These are phyloP conservation scores for Brachionus asplanchnoidis DNA, from an alignment of 1,140 invertebrate species.

Conservation along the genomic window DNA sequence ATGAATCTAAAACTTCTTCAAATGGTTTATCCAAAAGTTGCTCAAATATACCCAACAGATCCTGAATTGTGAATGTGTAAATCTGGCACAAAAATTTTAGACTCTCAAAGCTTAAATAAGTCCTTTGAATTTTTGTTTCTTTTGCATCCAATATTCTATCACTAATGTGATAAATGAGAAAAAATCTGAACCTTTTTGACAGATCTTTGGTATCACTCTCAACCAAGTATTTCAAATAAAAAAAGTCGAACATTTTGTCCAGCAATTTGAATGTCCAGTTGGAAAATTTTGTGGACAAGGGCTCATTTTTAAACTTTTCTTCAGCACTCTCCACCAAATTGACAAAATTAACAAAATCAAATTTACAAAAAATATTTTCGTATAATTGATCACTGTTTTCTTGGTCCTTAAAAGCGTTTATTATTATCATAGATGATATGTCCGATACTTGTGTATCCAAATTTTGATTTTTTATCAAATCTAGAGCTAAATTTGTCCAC, in stretches of 20 bases:
- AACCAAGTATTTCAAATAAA: background rate
- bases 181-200: background rate
- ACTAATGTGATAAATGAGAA: background rate
- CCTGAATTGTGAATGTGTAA: background rate
- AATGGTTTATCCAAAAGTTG: background rate
- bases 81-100: background rate
- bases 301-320: background rate
- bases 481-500: background rate
- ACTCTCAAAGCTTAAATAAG: background rate
- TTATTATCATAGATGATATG: background rate
- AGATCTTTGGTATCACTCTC: background rate
- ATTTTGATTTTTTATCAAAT: background rate
- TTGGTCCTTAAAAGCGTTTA: background rate
- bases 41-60: background rate
- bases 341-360: background rate
- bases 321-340: background rate
- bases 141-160: background rate
- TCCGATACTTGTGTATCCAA: background rate
- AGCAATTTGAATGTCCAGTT: constrained; percentile 10
- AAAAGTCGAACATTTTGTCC: background rate
- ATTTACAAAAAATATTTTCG: background rate
- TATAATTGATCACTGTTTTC: background rate
- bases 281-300: background rate
- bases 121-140: background rate
- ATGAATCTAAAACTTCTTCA: background rate